Percentiles rank a stretch among this genome's conserved stretches.
These are phyloP conservation scores for Oryzias javanicus DNA, from an alignment of 2,113 vertebrate species.

Conservation along the genomic window DNA sequence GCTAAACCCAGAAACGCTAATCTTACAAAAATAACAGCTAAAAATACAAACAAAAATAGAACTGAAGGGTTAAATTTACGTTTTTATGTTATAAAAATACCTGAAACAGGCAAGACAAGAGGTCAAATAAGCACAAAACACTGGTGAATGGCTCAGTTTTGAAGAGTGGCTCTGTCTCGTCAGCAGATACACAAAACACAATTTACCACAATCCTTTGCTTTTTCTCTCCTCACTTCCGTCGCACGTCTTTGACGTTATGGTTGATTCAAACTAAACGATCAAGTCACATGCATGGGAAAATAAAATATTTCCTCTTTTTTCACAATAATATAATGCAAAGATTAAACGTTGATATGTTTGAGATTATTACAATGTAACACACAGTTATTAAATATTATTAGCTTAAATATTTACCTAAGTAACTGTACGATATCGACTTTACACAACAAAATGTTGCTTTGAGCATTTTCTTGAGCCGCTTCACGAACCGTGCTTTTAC, in stretches of 20 bases:
- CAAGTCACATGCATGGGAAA: not conserved
- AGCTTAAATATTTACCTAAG: no score
- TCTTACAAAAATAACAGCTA: no score
- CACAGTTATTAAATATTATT: no score
- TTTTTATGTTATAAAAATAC: not conserved
- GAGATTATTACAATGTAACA: no score
- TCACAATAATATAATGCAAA: slow-evolving; percentile 18
- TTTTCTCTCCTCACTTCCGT: slow-evolving; percentile 50
- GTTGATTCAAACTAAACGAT: not conserved
- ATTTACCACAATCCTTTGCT: slow-evolving; percentile 10
- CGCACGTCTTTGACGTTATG: slow-evolving; percentile 25
- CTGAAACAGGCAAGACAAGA: not conserved
- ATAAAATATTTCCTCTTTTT: not conserved
- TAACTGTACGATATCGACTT: not conserved
- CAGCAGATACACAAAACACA: slow-evolving; percentile 32
- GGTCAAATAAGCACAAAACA: not conserved
- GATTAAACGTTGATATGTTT: no score
- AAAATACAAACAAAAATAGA: no score
- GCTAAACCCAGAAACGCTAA: no score
- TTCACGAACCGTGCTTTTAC: slow-evolving; percentile 16
- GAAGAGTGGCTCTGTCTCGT: slow-evolving; percentile 32
- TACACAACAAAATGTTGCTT: not conserved
- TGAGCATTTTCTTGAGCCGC: no score
- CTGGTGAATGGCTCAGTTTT: not conserved
- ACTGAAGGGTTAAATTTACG: no score